Base-by-base conservation (phyloP, 2,797 vertebrate species). In the Otolemur crassicaudatus region DNA sequence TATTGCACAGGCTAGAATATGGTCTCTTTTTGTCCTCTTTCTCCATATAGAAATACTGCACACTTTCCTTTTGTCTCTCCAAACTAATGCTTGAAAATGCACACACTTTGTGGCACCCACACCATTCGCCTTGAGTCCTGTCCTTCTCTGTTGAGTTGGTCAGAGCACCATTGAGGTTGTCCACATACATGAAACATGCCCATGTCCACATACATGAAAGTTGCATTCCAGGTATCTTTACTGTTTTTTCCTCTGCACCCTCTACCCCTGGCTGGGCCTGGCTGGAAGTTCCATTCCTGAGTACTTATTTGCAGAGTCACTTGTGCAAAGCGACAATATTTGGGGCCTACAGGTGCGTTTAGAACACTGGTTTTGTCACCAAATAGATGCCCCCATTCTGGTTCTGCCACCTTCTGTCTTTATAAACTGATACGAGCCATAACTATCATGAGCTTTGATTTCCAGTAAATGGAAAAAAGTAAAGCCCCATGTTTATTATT, bases 281-380 rank as follows among this genome's bases (percentile, higher is more conserved):
- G 53, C 4, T 25, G 29, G 17, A 20, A 31, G 4, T 43, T 40
- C 25, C n/a, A 5, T 60, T 20, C 6, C 9, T 85, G 4, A 46
- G 5, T 19, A 10, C 14, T 27, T 63, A 7, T 17, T 61, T 60
- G 53, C 0, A 0, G 0, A 22, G n/a, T 9, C 10, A 3, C 4
- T 27, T 5, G 4, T 14, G 22, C 49, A 89, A 90, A 90, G 20
- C 29, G 83, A 22, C 20, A 40, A 60, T 40, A 1, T 25, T 22
- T n/a, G 17, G 2, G 69, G 34, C 9, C 43, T 67, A 40, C 0
- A 27, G 22, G 29, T 20, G 27, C 4, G 20, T 49, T 22, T 84
- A 73, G 17, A 20, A 88, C 25, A 17, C 31, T 65, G 13, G 3
- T 27, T 94, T 83, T 69, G 7, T 85, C 61, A 56, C 61, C 17